Evolutionary conservation across 2,113 vertebrate species (phyloP), one percentile per base, ranked within the genome.

Genomic region (Oreotragus oreotragus): DNA sequence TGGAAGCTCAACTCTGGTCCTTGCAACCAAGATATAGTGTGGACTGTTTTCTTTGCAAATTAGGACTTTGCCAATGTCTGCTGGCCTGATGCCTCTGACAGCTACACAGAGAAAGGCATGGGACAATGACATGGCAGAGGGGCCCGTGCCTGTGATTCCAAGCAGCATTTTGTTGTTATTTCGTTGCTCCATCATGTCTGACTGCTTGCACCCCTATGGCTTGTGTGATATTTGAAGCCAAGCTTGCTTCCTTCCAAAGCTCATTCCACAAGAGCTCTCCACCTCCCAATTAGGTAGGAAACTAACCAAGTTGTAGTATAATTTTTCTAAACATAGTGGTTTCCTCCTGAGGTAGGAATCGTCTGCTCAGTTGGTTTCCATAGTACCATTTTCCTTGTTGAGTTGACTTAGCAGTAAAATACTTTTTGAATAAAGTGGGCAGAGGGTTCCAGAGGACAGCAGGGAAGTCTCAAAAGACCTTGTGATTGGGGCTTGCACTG

Each of bases 401-500:
- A 94, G 45, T 95, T 98, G 94, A 96, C 58, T 96, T 96, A 95
- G 57, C 27, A 8, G 87, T 96, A 88, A 96, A 88, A 86, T 86
- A 79, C 79, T 93, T 95, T 96, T 92, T 88, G 89, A 98, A 96
- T 97, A 83, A 95, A 93, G 51, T 84, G 58, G 66, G 76, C 70
- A 98, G 64, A 96, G 84, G 90, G 84, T 97, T 96, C 90, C 30
- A 70, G 98, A 98, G 97, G 97, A 97, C 36, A 96, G 95, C 64
- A 88, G 88, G 91, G 91, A 97, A 84, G n/a, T 97, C 94, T 98
- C 97, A 94, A 60, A 94, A 91, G 96, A 96, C 97, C 86, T 96
- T 96, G 94, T 94, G 97, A 98, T 96, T 96, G 94, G 96, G 88
- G 94, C 84, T 98, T 84, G 98, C 86, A 76, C 62, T 98, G 95